phyloP scores from a whole-genome alignment of 2,888 invertebrate genomes.

The Conus canariensis region DNA sequence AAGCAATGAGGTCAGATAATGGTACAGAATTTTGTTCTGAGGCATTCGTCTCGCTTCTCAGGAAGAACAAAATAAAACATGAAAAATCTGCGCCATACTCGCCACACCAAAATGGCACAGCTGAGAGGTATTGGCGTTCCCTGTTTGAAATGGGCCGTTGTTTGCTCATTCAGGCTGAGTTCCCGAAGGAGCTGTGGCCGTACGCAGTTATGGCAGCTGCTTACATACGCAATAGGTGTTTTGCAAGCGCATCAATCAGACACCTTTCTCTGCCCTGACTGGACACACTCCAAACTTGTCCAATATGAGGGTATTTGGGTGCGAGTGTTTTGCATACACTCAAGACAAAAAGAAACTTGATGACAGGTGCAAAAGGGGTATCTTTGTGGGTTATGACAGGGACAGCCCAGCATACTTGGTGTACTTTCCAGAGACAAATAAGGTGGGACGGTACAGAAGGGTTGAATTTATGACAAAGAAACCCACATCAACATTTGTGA shows the following conservation, averaged over 20 bases:
- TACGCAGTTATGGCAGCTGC: constrained; percentile 42
- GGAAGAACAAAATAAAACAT: background rate
- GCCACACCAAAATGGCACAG: constrained; percentile 48
- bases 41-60: background rate
- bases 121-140: constrained; percentile 49
- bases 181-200: constrained; percentile 52
- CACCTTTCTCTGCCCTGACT: no score
- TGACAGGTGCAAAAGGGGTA: constrained; percentile 43
- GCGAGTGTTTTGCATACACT: constrained; percentile 46
- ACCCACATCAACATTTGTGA: constrained; percentile 40
- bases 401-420: constrained; percentile 44
- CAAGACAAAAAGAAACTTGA: constrained; percentile 49
- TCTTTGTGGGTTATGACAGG: constrained; percentile 44
- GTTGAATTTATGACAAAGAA: constrained; percentile 38
- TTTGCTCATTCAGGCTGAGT: constrained; percentile 44
- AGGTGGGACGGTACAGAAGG: constrained; percentile 40
- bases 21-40: background rate
- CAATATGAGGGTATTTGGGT: constrained; percentile 47
- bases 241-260: constrained; percentile 46
- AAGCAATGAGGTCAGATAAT: constrained; percentile 4
- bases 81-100: constrained; percentile 4
- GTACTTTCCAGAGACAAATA: constrained; percentile 41
- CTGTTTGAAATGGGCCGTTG: constrained; percentile 53
- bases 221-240: constrained; percentile 32
- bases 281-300: no score